These are phyloP conservation scores for Xestoiulus laeticollis DNA, from an alignment of 2,888 invertebrate species.

Conservation along the genomic window DNA sequence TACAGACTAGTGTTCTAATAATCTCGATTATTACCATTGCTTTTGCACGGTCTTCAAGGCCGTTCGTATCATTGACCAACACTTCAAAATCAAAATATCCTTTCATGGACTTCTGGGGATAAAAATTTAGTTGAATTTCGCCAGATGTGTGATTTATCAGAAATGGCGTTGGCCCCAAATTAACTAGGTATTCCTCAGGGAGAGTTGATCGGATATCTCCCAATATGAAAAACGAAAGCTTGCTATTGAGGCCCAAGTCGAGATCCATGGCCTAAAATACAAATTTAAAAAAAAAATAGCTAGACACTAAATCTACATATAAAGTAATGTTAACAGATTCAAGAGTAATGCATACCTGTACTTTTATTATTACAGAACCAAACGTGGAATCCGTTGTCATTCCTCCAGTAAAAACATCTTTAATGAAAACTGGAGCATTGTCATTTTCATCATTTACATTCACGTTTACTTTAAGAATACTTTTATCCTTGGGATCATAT, in stretches of 20 bases:
- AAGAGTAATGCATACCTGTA: conserved; percentile 70
- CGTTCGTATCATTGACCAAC: conserved; percentile 84
- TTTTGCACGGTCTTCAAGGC: conserved; percentile 81
- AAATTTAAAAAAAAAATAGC: background rate
- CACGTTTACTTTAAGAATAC: conserved; percentile 75
- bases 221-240: conserved; percentile 66
- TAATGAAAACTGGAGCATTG: conserved; percentile 84
- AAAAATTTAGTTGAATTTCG: conserved; percentile 87
- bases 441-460: conserved; percentile 88
- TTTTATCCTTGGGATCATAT: conserved; percentile 60
- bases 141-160: conserved; percentile 83
- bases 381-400: conserved; percentile 93
- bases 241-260: conserved; percentile 62
- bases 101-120: conserved; percentile 96
- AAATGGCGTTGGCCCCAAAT: conserved; percentile 81
- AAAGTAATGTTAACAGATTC: background rate
- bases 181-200: conserved; percentile 81
- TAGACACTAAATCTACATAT: background rate
- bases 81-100: conserved; percentile 95
- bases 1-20: background rate
- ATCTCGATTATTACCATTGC: conserved; percentile 74
- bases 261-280: conserved; percentile 61
- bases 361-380: conserved; percentile 84
- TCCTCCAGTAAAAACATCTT: conserved; percentile 86
- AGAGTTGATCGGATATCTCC: conserved; percentile 84